phyloP scores from a whole-genome alignment of 1,140 invertebrate genomes.

The Trissolcus basalis region DNA sequence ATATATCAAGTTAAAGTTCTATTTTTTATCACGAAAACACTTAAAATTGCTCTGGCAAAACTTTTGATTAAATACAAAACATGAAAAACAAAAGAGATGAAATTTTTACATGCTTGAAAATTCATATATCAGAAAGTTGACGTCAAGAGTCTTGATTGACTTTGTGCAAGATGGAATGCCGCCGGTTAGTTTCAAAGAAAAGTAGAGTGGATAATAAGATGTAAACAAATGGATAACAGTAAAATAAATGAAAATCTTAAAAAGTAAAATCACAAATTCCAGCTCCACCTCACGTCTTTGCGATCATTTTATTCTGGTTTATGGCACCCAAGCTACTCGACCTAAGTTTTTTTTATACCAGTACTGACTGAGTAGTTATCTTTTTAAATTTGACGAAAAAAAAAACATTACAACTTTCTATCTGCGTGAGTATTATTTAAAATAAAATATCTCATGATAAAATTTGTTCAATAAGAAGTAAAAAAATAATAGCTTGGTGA shows the following conservation, averaged over 20 bases:
- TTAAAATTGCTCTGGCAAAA: too few relatives aligned
- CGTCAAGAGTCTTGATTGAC: too few relatives aligned
- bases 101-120: too few relatives aligned
- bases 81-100: too few relatives aligned
- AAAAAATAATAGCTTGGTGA: too few relatives aligned
- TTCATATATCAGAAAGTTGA: too few relatives aligned
- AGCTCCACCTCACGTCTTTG: conserved; percentile 49
- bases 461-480: conserved; percentile 8
- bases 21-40: too few relatives aligned
- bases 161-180: neutral
- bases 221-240: conserved; percentile 15
- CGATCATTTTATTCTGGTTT: conserved; percentile 55
- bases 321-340: conserved; percentile 50
- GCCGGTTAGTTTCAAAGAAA: neutral
- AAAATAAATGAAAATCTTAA: conserved; percentile 22
- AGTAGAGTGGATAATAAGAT: conserved; percentile 7
- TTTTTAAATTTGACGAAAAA: conserved; percentile 36
- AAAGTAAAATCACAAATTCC: conserved; percentile 31
- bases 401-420: conserved; percentile 26
- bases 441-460: neutral
- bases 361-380: conserved; percentile 46
- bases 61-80: too few relatives aligned
- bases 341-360: conserved; percentile 44
- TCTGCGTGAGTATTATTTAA: neutral
- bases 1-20: too few relatives aligned